A percentile compares a stretch with the other conserved stretches of the same genome.
Evolutionary conservation across 2,888 invertebrate genomes (phyloP).

Genomic region (Resseliella maxima): DNA sequence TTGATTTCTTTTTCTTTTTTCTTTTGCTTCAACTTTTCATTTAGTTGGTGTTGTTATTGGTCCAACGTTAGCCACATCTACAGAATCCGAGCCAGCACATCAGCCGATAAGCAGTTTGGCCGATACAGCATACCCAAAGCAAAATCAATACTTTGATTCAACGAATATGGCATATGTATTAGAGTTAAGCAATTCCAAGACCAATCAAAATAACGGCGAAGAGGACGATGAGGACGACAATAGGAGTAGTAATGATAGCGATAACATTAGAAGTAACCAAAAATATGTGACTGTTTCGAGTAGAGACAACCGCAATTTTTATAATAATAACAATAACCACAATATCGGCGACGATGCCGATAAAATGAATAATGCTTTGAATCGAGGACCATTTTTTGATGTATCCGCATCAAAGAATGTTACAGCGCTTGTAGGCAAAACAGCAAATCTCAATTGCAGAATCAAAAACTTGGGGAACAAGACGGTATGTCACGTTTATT

Average conservation of each 20-base stretch:
- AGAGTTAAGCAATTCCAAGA: constrained; percentile 39
- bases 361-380: constrained; percentile 63
- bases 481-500: constrained; percentile 71
- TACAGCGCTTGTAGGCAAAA: constrained; percentile 81
- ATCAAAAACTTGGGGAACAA: constrained; percentile 81
- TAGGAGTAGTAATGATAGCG: constrained; percentile 46
- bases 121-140: constrained; percentile 35
- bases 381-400: constrained; percentile 79
- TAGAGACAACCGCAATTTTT: constrained; percentile 44
- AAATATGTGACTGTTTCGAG: constrained; percentile 41
- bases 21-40: background rate
- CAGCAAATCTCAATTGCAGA: constrained; percentile 79
- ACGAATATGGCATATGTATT: constrained; percentile 48
- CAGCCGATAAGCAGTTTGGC: constrained; percentile 36
- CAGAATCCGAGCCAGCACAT: constrained; percentile 21
- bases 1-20: background rate
- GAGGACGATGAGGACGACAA: constrained; percentile 33
- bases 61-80: constrained; percentile 25
- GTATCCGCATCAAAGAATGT: constrained; percentile 79
- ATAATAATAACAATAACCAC: constrained; percentile 42
- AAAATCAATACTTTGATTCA: constrained; percentile 51
- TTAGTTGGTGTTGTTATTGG: constrained; percentile 36
- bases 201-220: constrained; percentile 37
- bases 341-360: constrained; percentile 51
- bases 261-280: constrained; percentile 49